Evolutionary conservation across 2,888 invertebrate species (phyloP).

Genomic region (Resseliella maxima): DNA sequence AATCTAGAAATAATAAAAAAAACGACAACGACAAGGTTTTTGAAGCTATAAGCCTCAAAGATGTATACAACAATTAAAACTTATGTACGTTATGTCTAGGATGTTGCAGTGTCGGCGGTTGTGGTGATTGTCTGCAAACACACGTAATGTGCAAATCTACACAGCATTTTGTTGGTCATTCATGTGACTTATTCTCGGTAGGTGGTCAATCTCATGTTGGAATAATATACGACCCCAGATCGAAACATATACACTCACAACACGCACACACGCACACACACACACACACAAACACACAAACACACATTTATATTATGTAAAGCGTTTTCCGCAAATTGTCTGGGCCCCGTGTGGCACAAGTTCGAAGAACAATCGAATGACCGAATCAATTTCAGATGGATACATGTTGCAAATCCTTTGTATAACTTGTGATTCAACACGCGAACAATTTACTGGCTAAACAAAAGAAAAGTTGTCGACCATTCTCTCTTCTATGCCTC

Average conservation of each 20-base stretch:
- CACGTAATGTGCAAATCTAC: background rate
- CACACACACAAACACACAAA: background rate
- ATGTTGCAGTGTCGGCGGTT: background rate
- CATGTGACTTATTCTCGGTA: background rate
- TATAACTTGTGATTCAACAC: background rate
- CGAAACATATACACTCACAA: too few species aligned
- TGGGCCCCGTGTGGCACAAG: background rate
- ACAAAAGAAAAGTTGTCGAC: background rate
- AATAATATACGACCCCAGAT: constrained; percentile 14
- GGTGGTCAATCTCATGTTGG: constrained; percentile 38
- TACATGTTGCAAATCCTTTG: background rate
- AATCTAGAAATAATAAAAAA: background rate
- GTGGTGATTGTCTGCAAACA: constrained; percentile 36
- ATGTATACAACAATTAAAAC: constrained; percentile 42
- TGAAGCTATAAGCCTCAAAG: background rate
- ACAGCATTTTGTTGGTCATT: constrained; percentile 19
- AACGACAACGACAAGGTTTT: background rate
- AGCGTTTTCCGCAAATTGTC: constrained; percentile 24
- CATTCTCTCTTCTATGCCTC: background rate
- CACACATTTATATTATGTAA: background rate
- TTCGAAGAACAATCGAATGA: background rate
- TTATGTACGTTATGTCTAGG: background rate
- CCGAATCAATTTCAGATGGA: background rate
- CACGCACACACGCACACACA: background rate
- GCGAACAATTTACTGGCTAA: background rate